Evolutionary conservation across 2,113 vertebrate genomes (phyloP).

Genomic region (Campylomormyrus numenius): DNA sequence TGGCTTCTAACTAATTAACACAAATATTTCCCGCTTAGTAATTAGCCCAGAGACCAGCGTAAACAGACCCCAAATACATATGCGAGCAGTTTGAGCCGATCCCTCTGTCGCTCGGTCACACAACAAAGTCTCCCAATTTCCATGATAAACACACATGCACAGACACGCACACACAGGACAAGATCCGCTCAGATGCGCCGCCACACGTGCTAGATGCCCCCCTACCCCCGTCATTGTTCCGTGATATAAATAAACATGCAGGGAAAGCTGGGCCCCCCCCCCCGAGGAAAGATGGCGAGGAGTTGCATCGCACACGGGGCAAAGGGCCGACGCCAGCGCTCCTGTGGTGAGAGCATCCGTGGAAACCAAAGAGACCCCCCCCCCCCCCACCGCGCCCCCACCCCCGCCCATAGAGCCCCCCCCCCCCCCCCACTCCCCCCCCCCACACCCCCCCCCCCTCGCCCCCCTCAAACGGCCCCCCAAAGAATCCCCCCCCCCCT

Average conservation of each 20-base stretch:
- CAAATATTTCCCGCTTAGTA: neutral
- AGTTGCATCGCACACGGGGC: neutral
- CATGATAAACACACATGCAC: neutral
- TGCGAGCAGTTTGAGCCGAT: neutral
- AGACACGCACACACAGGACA: neutral
- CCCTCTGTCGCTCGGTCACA: neutral
- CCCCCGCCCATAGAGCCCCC: too few relatives aligned
- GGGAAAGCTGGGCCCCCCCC: neutral
- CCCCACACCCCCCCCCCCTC: too few relatives aligned
- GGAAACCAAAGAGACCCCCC: neutral
- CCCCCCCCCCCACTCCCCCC: too few relatives aligned
- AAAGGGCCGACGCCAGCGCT: neutral
- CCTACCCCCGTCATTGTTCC: neutral
- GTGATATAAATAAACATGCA: neutral
- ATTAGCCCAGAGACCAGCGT: neutral
- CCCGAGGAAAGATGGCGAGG: neutral
- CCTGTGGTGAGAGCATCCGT: neutral
- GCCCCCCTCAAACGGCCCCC: too few relatives aligned
- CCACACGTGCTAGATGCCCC: neutral
- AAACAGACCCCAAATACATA: constrained; percentile 11
- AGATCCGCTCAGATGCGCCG: neutral
- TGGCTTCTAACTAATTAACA: neutral
- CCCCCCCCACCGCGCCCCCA: too few relatives aligned
- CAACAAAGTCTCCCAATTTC: neutral
- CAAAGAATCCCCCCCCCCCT: too few relatives aligned